A percentile compares a stretch with the other conserved stretches of the same genome.
These are phyloP conservation scores for Musca vetustissima DNA, from an alignment of 1,140 invertebrate species.

Conservation along the genomic window DNA sequence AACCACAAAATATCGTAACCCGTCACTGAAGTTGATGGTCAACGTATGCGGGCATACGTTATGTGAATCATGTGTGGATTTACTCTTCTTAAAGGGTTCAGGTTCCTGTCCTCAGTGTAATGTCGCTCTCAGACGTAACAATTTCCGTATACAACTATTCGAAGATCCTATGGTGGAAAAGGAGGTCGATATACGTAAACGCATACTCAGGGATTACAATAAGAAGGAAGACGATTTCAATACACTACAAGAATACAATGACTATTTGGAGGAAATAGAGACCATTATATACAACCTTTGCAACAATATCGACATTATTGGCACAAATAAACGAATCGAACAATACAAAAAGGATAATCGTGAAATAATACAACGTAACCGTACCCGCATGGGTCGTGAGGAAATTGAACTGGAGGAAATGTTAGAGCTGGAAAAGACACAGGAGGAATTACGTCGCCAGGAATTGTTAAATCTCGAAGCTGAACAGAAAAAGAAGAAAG, in stretches of 20 bases:
- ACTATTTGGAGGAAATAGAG: constrained; percentile 92
- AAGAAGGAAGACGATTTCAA: constrained; percentile 90
- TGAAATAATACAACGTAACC: constrained; percentile 87
- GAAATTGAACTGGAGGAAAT: constrained; percentile 79
- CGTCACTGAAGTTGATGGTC: constrained; percentile 94
- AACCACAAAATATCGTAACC: constrained; percentile 97
- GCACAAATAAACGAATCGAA: constrained; percentile 90
- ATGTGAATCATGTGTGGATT: constrained; percentile 75
- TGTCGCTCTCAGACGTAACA: constrained; percentile 80
- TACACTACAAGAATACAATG: constrained; percentile 81
- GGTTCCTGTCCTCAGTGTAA: constrained; percentile 91
- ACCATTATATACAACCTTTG: constrained; percentile 88
- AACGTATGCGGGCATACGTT: constrained; percentile 97
- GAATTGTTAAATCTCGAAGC: constrained; percentile 61
- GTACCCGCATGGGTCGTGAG: constrained; percentile 65
- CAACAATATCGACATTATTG: constrained; percentile 87
- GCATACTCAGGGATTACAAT: constrained; percentile 87
- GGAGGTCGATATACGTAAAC: constrained; percentile 93
- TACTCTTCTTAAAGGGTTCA: constrained; percentile 69
- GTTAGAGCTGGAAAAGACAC: constrained; percentile 79
- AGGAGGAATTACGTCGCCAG: constrained; percentile 66
- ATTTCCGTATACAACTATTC: constrained; percentile 93
- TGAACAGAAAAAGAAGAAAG: constrained; percentile 80
- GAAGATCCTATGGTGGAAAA: constrained; percentile 96
- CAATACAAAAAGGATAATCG: constrained; percentile 93